phyloP scores from a whole-genome alignment of 2,888 invertebrate genomes.

The Stictocephala bisonia region DNA sequence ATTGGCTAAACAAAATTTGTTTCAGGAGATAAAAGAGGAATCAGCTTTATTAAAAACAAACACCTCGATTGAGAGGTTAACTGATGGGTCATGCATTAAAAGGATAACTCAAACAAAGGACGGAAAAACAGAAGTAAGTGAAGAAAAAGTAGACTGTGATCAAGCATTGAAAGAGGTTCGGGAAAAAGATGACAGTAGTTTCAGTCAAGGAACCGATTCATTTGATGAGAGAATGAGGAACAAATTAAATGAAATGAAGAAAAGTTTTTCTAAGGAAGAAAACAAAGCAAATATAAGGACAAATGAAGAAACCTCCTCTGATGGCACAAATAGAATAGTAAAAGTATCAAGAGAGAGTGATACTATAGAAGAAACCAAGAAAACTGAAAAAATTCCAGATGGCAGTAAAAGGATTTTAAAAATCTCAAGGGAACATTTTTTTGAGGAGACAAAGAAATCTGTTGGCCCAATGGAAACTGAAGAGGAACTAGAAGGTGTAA shows the following conservation, averaged over 20 bases:
- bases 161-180: not conserved
- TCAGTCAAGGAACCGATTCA: not conserved
- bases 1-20: too few species aligned
- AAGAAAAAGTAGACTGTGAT: slow-evolving; percentile 29
- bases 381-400: slow-evolving; percentile 15
- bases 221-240: slow-evolving; percentile 15
- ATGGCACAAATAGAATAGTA: slow-evolving; percentile 1
- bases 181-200: not conserved
- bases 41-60: not conserved
- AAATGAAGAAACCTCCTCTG: not conserved
- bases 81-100: slow-evolving; percentile 7
- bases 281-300: not conserved
- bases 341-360: slow-evolving; percentile 1
- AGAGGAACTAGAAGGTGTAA: not conserved
- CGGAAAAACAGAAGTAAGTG: slow-evolving; percentile 11
- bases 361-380: slow-evolving; percentile 21
- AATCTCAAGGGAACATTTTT: slow-evolving; percentile 6
- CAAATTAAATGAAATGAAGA: slow-evolving; percentile 1
- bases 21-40: not conserved
- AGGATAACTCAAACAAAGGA: not conserved
- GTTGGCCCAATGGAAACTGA: slow-evolving; percentile 1
- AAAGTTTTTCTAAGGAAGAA: not conserved
- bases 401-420: slow-evolving; percentile 14
- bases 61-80: not conserved
- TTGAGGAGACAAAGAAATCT: slow-evolving; percentile 17